These are phyloP conservation scores for Trichonephila inaurata DNA, from an alignment of 1,140 invertebrate species.

Conservation along the genomic window DNA sequence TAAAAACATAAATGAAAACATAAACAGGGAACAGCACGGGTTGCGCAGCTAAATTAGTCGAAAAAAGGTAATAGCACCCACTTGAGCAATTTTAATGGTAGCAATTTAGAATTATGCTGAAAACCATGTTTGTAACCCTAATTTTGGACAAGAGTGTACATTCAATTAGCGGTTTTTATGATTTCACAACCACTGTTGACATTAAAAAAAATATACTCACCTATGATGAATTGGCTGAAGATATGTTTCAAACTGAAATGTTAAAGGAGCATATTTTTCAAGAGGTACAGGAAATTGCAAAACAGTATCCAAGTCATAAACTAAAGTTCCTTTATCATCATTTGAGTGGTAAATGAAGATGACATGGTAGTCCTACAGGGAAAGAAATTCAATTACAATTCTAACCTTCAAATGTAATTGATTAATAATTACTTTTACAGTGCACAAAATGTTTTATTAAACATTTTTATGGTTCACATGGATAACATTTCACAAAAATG, in stretches of 20 bases:
- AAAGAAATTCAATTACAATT: neutral
- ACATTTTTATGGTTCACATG: neutral
- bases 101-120: too few relatives aligned
- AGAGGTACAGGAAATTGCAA: constrained; percentile 94
- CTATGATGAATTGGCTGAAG: constrained; percentile 59
- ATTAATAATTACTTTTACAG: neutral
- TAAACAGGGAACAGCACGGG: too few relatives aligned
- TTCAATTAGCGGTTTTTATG: too few relatives aligned
- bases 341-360: constrained; percentile 87
- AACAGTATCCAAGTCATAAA: constrained; percentile 95
- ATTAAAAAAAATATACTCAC: constrained; percentile 36
- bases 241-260: constrained; percentile 59
- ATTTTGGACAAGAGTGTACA: too few relatives aligned
- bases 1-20: too few relatives aligned
- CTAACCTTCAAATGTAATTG: neutral
- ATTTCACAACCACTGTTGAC: too few relatives aligned
- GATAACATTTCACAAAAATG: neutral
- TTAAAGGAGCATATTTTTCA: constrained; percentile 80
- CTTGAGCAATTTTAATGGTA: too few relatives aligned
- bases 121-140: too few relatives aligned
- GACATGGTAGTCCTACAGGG: constrained; percentile 90
- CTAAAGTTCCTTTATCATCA: constrained; percentile 85
- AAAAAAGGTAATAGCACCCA: too few relatives aligned
- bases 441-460: neutral
- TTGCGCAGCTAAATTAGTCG: too few relatives aligned